Conservation (phyloP, 2,113 vertebrate species). For the Craseonycteris thonglongyai region DNA sequence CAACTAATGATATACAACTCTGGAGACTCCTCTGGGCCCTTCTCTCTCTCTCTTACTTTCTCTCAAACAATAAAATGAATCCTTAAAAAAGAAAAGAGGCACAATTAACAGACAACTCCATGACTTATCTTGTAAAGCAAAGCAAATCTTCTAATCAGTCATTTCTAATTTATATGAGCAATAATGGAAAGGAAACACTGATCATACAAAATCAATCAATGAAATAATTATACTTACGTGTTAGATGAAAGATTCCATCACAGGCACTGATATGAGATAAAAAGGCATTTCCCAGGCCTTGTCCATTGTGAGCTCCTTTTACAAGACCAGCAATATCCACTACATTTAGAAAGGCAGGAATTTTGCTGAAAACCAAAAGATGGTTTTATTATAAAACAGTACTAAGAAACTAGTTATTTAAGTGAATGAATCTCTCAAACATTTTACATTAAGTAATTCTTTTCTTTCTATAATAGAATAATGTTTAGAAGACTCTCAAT, state of each 20-base stretch:
- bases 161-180: slow-evolving; percentile 34
- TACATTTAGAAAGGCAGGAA: slow-evolving; percentile 96
- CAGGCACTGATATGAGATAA: slow-evolving; percentile 98
- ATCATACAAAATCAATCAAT: slow-evolving; percentile 40
- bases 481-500: neutral
- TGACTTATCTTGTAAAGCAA: slow-evolving; percentile 13
- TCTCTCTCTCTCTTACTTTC: no score
- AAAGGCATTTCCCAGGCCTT: slow-evolving; percentile 97
- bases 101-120: neutral
- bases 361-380: slow-evolving; percentile 88
- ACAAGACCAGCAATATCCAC: slow-evolving; percentile 99
- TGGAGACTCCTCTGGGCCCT: no score
- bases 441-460: neutral
- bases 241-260: slow-evolving; percentile 97
- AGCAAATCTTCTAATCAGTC: slow-evolving; percentile 18
- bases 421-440: slow-evolving; percentile 34
- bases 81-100: no score
- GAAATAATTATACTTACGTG: slow-evolving; percentile 84
- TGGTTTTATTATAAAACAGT: slow-evolving; percentile 48
- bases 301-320: slow-evolving; percentile 95
- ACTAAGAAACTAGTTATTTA: slow-evolving; percentile 3
- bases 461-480: slow-evolving; percentile 37
- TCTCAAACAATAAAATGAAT: no score
- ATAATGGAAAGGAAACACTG: neutral
- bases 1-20: no score